Evolutionary conservation across 2,113 vertebrate species (phyloP).

Genomic region (Anoura caudifer): DNA sequence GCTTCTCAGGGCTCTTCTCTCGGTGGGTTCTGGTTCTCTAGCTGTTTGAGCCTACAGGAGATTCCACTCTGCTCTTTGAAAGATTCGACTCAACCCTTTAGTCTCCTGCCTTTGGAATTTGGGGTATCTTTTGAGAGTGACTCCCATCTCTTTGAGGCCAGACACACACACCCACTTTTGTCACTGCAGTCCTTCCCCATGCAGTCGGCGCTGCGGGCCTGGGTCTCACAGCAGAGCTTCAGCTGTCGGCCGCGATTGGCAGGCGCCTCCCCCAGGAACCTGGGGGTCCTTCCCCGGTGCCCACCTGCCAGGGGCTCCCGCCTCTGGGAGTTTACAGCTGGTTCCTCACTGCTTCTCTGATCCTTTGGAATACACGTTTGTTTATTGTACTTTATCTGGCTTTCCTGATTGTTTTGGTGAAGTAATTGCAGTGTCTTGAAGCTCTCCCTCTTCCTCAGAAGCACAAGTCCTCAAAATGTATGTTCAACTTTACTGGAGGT

Average conservation of each 20-base stretch:
- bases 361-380: background rate
- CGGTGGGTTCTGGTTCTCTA: background rate
- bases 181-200: background rate
- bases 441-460: background rate
- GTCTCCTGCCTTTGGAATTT: background rate
- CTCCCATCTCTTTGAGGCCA: background rate
- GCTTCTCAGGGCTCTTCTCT: too few relatives aligned
- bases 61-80: background rate
- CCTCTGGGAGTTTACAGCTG: background rate
- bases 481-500: background rate
- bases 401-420: background rate
- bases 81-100: background rate
- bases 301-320: background rate
- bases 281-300: rapidly evolving
- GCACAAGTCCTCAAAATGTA: background rate
- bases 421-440: background rate
- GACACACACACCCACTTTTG: background rate
- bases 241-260: background rate
- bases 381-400: background rate
- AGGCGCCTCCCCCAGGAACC: rapidly evolving
- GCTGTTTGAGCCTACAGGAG: background rate
- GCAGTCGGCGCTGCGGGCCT: background rate
- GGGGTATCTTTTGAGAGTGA: background rate
- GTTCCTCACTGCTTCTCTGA: background rate
- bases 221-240: background rate